Base-by-base conservation (phyloP, 2,113 vertebrate genomes). In the Callopanchax toddi region DNA sequence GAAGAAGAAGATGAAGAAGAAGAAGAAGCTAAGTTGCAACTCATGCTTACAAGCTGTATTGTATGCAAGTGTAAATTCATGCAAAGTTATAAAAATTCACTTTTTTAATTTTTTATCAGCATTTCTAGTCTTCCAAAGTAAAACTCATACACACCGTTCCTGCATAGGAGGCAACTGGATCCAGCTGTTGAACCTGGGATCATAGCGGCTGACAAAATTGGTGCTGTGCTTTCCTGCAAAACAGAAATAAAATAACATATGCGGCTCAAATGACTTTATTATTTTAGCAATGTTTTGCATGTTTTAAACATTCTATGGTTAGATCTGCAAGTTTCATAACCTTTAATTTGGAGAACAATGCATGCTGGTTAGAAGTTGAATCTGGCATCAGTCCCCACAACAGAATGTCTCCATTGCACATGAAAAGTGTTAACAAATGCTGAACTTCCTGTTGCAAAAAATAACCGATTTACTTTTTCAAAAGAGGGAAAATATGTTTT, bases 181-280 rank as follows among this genome's bases (percentile, higher is more conserved):
- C 97, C 97, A 99, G 81, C 96, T 99, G 90, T 99, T 99, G 94
- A 99, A 99, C 82, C 97, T 94, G 58, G 97, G 97, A 89, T 99
- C 97, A 51, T 99, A 99, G 71, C 97, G 95, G 84, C 97, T 99
- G 80, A 98, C 97, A 92, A 98, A 98, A 86, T 98, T 96, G 78
- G 97, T 99, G 89, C 97, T 99, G 91, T 99, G 97, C 81, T 99
- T 99, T 84, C 97, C 97, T 99, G 93, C 6, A 51, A 74, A 67
- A 68, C 43, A 76, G 21, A 76, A 0, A 63, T 2, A 50, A 64
- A n/a, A 69, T 75, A 29, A 52, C 16, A 25, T 18, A 42, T 0
- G 22, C 20, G 23, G 57, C 13, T 45, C 22, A 53, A 50, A 50
- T 16, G 6, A 54, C 34, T 52, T 43, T 12, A 29, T 7, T 34